Conservation (phyloP, 2,113 vertebrate species). For the Seriola aureovittata region DNA sequence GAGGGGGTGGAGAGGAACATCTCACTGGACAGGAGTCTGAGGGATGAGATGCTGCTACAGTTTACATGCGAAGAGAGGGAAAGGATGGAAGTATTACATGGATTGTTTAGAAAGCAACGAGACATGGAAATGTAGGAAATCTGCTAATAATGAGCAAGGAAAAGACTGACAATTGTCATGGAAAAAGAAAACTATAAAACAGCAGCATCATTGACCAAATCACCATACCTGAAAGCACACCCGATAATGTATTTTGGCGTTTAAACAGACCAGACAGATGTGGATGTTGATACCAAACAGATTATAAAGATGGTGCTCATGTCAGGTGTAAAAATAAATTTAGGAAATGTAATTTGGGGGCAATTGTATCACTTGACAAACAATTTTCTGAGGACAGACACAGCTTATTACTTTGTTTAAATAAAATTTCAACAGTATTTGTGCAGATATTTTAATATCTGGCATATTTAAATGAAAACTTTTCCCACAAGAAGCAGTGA, state of each 20-base stretch:
- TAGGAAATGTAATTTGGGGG: no score
- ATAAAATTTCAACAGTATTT: neutral
- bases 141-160: neutral
- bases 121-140: neutral
- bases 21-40: slow-evolving; percentile 24
- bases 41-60: slow-evolving; percentile 27
- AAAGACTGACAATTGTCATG: neutral
- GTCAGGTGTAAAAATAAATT: neutral
- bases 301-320: neutral
- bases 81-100: neutral
- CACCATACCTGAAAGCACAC: neutral
- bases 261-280: neutral
- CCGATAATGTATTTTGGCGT: neutral
- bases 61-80: neutral
- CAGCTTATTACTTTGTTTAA: neutral
- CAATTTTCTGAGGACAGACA: neutral
- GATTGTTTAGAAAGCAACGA: neutral
- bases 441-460: neutral
- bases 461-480: neutral
- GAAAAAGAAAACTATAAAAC: neutral
- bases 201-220: neutral
- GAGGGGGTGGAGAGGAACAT: slow-evolving; percentile 35
- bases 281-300: neutral
- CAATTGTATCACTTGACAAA: no score
- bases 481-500: neutral